A percentile compares a stretch with the other conserved stretches of the same genome.
phyloP scores from a whole-genome alignment of 2,113 vertebrate genomes.

The Chrysochloris asiatica region DNA sequence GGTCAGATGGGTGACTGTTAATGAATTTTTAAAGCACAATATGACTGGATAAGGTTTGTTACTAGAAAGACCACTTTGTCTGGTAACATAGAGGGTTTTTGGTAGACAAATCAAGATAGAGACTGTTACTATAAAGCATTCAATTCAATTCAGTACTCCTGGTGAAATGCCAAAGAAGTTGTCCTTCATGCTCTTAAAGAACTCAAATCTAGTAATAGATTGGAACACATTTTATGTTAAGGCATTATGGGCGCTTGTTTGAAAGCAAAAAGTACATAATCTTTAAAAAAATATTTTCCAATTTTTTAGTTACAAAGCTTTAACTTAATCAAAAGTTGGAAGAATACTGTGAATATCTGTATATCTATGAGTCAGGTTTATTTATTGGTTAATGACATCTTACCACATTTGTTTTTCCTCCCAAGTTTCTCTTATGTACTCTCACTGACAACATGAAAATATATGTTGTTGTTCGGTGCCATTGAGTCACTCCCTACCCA shows the following conservation, averaged over 20 bases:
- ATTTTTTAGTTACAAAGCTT: no score
- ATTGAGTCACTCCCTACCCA: no score
- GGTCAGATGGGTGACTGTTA: not conserved
- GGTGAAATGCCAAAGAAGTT: not conserved
- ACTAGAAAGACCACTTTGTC: conserved; percentile 15
- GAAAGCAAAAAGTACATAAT: not conserved
- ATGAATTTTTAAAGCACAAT: conserved; percentile 28
- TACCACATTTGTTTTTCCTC: not conserved
- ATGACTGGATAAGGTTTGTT: no score
- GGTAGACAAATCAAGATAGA: not conserved
- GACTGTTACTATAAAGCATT: not conserved
- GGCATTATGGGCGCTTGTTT: not conserved
- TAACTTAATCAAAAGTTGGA: conserved; percentile 33
- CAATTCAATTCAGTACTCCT: not conserved
- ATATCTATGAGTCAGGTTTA: not conserved
- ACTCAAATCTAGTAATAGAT: not conserved
- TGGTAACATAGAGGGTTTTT: not conserved
- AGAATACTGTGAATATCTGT: not conserved
- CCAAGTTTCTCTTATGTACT: not conserved
- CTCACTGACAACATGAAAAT: not conserved
- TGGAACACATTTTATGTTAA: not conserved
- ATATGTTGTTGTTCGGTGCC: no score
- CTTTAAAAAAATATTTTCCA: no score
- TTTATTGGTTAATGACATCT: not conserved
- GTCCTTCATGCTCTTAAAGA: not conserved